Base-by-base conservation (phyloP, 2,888 invertebrate genomes). In the Polymixis lichenea region DNA sequence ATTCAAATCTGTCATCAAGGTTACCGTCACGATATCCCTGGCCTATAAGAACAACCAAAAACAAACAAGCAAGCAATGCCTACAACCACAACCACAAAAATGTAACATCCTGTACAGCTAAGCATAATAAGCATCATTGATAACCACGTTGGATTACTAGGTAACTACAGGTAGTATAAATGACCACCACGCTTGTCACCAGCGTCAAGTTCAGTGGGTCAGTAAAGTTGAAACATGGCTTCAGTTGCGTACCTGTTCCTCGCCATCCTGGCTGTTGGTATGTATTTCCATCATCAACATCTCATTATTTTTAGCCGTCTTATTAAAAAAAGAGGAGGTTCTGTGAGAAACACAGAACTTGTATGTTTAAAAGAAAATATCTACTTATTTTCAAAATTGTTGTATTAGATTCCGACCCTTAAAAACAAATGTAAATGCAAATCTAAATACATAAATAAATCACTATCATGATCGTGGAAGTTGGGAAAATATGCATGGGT, bases 181-280 rank as follows among this genome's bases (percentile, higher is more conserved):
- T 66, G 2, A 32, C 6, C 61, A 38, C 22, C 22, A 64, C 65
- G 13, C 28, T 64, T 6, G 13, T 55, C 28, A 32, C 8, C 19
- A 0, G 15, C 28, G 43, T 78, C 74, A 75, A 75, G 62, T 81
- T 67, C 72, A 81, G 71, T 73, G 65, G 75, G 77, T 78, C 77
- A 72, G 51, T 38, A 38, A 38, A 38, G 38, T 58, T 61, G 56
- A 49, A 73, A 17, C 46, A 86, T 86, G 86, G 73, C 76, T 51
- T 78, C 75, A 8, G 19, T 79, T 11, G 70, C 62, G 6, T 83
- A 78, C 38, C 28, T 86, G 62, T 68, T 85, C 60, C 78, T 86
- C 22, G 74, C 85, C 0, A 76, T 91, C 17, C 67, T 91, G 62
- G 92, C 89, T 77, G 90, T 88, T 86, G 94, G 93, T 93, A 75